These are phyloP conservation scores for Nyctibius bracteatus DNA, from an alignment of 2,113 vertebrate genomes.

Conservation along the genomic window DNA sequence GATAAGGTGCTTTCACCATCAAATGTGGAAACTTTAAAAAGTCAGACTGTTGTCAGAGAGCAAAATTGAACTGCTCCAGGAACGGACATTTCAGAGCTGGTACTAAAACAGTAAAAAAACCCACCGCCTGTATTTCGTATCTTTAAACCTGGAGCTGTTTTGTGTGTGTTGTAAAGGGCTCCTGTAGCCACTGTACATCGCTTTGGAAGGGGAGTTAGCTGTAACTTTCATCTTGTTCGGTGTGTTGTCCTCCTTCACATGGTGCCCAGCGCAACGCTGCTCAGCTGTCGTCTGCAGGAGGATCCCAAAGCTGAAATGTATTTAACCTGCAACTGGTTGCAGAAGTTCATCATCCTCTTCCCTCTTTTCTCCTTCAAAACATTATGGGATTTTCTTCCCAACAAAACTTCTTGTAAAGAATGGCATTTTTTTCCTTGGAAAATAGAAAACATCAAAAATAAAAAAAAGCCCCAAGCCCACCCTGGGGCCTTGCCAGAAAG, in stretches of 20 bases:
- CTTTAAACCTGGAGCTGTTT: background rate
- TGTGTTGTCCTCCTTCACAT: background rate
- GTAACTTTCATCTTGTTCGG: background rate
- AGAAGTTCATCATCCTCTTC: background rate
- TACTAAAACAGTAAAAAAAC: background rate
- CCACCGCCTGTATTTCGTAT: background rate
- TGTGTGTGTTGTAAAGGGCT: background rate
- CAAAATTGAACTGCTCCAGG: background rate
- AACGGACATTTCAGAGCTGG: background rate
- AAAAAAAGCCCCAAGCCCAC: background rate
- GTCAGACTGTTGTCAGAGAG: background rate
- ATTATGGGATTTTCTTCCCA: background rate
- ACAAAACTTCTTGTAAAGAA: background rate
- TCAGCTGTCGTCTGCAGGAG: background rate
- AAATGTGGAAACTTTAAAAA: background rate
- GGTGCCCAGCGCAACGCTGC: accelerated
- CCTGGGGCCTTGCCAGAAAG: background rate
- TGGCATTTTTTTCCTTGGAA: background rate
- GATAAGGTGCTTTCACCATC: background rate
- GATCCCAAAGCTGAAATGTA: background rate
- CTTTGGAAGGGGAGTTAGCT: background rate
- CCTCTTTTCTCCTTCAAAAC: background rate
- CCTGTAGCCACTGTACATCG: background rate
- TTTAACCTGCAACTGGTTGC: background rate
- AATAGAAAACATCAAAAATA: background rate